A percentile compares a stretch with the other conserved stretches of the same genome.
These are phyloP conservation scores for Gambusia affinis DNA, from an alignment of 2,113 vertebrate genomes.

Conservation along the genomic window DNA sequence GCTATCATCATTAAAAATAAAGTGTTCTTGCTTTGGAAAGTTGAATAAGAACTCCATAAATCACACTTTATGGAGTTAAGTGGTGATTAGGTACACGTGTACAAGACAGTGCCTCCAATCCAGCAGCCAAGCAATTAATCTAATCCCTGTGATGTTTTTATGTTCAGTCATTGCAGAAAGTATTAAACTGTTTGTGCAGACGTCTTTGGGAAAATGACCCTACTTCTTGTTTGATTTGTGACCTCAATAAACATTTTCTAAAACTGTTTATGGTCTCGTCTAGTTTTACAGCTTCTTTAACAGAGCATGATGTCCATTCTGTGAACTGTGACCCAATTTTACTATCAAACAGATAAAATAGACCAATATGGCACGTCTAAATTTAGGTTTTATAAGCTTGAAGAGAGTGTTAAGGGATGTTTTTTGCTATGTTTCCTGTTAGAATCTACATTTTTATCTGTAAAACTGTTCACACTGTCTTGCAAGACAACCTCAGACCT, in stretches of 20 bases:
- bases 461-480: neutral
- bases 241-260: conserved; percentile 8
- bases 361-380: neutral
- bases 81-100: conserved; percentile 8
- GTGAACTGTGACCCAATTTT: neutral
- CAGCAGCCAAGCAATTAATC: conserved; percentile 1
- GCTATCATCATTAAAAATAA: conserved; percentile 5
- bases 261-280: neutral
- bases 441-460: neutral
- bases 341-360: neutral
- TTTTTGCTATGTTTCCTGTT: neutral
- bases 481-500: neutral
- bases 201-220: neutral
- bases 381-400: neutral
- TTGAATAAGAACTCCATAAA: neutral
- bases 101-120: conserved; percentile 1
- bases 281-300: conserved; percentile 6
- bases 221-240: conserved; percentile 10
- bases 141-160: conserved; percentile 13
- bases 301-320: neutral
- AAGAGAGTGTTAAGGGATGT: neutral
- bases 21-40: neutral
- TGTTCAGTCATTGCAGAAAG: neutral
- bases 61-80: conserved; percentile 5
- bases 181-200: conserved; percentile 1